Conservation (phyloP, 1,140 invertebrate genomes). For the Eriosoma lanigerum region DNA sequence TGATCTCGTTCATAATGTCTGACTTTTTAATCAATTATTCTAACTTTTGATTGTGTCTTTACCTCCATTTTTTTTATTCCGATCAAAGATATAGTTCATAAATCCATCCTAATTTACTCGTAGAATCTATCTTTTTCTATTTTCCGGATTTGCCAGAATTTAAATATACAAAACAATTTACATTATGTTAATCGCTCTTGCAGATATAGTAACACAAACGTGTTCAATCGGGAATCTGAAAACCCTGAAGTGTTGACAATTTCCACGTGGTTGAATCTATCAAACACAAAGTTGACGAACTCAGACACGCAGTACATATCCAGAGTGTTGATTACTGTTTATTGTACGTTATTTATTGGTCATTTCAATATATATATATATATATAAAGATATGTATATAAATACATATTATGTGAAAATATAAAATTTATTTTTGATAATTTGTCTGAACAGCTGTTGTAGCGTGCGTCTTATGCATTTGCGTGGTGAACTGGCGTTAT, state of each 20-base stretch:
- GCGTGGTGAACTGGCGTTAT: background rate
- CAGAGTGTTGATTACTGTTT: slow-evolving; percentile 1
- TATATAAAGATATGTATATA: no score
- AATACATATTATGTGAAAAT: no score
- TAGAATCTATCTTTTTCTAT: background rate
- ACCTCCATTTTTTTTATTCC: no score
- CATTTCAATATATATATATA: no score
- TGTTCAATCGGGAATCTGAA: background rate
- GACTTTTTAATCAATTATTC: no score
- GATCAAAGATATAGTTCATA: no score
- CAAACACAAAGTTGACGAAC: background rate
- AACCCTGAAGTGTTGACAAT: background rate
- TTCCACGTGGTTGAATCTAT: background rate
- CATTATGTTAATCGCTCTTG: background rate
- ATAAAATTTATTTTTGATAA: no score
- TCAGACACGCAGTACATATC: background rate
- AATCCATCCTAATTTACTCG: no score
- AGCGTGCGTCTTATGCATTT: background rate
- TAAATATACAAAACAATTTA: no score
- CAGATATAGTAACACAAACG: slow-evolving; percentile 10
- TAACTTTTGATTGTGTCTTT: slow-evolving; percentile 56
- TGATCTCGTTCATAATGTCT: no score
- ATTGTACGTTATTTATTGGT: background rate
- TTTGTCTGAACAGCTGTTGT: background rate
- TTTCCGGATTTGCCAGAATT: no score